Evolutionary conservation across 2,113 vertebrate genomes (phyloP).

Genomic region (Serinus canaria): DNA sequence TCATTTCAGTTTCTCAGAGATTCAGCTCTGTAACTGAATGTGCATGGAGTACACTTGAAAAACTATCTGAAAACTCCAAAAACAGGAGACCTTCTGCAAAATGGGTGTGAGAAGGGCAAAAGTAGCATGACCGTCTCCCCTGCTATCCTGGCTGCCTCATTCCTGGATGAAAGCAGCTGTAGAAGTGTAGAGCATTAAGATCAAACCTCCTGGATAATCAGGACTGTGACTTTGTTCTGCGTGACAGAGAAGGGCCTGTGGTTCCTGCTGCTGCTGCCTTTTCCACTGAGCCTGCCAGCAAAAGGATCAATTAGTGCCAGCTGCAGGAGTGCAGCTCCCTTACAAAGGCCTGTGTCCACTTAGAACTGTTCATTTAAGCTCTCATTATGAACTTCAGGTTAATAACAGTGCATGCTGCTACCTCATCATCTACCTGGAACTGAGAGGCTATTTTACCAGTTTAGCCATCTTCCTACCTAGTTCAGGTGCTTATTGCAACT

Average conservation of each 20-base stretch:
- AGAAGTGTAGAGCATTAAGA: constrained; percentile 1
- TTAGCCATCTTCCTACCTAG: not conserved
- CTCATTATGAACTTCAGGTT: not conserved
- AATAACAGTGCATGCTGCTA: not conserved
- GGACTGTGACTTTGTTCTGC: constrained; percentile 21
- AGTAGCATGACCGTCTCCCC: not conserved
- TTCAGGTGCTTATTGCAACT: not conserved
- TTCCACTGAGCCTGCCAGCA: not conserved
- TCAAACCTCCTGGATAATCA: constrained; percentile 39
- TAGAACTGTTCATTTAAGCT: not conserved
- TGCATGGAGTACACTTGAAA: not conserved
- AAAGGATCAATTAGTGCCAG: constrained; percentile 15
- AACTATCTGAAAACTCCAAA: not conserved
- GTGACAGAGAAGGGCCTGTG: not conserved
- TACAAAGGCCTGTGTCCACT: not conserved
- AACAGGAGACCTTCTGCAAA: not conserved
- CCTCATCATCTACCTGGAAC: not conserved
- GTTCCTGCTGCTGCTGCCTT: not conserved
- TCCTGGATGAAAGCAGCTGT: not conserved
- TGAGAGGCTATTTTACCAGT: not conserved
- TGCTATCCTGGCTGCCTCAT: not conserved
- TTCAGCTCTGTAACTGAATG: not conserved
- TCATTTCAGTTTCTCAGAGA: not conserved
- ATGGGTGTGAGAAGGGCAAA: not conserved
- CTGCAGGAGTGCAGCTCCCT: not conserved